phyloP scores from a whole-genome alignment of 2,888 invertebrate genomes.

The Ernsta delagoae region DNA sequence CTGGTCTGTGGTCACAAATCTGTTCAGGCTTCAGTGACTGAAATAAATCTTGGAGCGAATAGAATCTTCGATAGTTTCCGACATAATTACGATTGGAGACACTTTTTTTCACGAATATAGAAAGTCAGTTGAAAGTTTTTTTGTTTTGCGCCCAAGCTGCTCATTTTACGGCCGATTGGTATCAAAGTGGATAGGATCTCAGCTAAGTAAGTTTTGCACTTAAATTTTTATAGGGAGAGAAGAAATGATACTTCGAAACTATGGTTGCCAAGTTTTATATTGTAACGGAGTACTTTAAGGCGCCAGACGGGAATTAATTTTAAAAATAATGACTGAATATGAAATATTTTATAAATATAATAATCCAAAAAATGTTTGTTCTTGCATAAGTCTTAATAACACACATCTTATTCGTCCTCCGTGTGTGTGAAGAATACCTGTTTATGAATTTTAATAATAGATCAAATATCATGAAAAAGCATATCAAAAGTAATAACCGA shows the following conservation, averaged over 20 bases:
- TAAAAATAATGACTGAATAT: no score
- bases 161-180: conserved; percentile 37
- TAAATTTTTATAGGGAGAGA: conserved; percentile 24
- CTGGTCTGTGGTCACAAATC: conserved; percentile 15
- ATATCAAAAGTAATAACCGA: neutral
- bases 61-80: conserved; percentile 55
- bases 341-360: no score
- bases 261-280: conserved; percentile 18
- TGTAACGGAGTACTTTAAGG: conserved; percentile 2
- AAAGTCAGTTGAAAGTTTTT: conserved; percentile 44
- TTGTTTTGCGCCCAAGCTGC: conserved; percentile 41
- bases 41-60: conserved; percentile 71
- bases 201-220: conserved; percentile 27
- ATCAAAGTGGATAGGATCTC: conserved; percentile 34
- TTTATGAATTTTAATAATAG: no score
- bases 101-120: conserved; percentile 46
- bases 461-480: no score
- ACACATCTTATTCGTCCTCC: no score
- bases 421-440: no score
- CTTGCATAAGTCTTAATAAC: no score
- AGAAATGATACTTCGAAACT: conserved; percentile 12
- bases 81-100: conserved; percentile 61
- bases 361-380: no score
- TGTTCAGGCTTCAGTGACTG: conserved; percentile 60
- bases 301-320: no score